phyloP scores from a whole-genome alignment of 2,888 invertebrate species.

The Microplitis manilae region DNA sequence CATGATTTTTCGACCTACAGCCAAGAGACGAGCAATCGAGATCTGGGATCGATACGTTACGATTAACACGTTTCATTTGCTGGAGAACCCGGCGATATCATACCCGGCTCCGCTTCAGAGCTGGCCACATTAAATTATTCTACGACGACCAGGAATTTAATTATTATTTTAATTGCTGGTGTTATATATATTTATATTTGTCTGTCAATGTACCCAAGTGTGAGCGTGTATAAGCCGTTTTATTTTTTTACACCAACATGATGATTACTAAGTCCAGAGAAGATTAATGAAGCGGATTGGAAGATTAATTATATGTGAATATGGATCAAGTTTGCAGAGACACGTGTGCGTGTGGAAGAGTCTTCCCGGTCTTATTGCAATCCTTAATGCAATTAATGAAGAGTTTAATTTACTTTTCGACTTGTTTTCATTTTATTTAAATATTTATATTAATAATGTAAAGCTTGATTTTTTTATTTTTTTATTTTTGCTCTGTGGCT shows the following conservation, averaged over 20 bases:
- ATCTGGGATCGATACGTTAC: constrained; percentile 46
- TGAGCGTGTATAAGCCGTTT: not conserved
- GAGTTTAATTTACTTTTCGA: not conserved
- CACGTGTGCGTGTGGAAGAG: not conserved
- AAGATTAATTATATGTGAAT: constrained; percentile 34
- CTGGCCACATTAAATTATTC: constrained; percentile 4
- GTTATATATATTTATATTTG: constrained; percentile 21
- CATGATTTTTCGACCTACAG: constrained; percentile 35
- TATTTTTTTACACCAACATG: constrained; percentile 11
- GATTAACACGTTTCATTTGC: constrained; percentile 48
- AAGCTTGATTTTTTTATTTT: not conserved
- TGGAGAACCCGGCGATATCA: not conserved
- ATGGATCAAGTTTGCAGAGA: constrained; percentile 24
- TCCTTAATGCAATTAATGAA: constrained; percentile 33
- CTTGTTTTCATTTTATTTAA: constrained; percentile 1
- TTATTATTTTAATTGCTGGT: constrained; percentile 34
- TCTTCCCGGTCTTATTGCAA: not conserved
- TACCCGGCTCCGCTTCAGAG: not conserved
- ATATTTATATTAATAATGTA: not conserved
- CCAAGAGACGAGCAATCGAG: constrained; percentile 32
- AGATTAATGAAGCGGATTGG: constrained; percentile 34
- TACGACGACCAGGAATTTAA: constrained; percentile 29
- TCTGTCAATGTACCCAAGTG: not conserved
- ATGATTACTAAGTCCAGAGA: constrained; percentile 17
- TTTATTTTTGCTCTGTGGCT: constrained; percentile 10